Evolutionary conservation across 2,888 invertebrate genomes (phyloP).

Genomic region (Alitta virens): DNA sequence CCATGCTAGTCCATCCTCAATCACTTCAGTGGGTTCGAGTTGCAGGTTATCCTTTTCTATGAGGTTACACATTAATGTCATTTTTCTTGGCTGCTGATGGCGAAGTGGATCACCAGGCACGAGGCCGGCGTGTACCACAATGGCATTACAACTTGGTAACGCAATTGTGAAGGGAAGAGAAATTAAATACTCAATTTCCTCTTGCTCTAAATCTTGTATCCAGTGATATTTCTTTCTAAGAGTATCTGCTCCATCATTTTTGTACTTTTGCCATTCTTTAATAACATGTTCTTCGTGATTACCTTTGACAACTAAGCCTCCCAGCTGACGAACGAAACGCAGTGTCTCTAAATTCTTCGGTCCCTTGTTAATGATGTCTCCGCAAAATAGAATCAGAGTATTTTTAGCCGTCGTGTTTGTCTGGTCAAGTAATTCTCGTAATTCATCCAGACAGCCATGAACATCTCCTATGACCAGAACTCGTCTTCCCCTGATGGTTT

Average conservation of each 20-base stretch:
- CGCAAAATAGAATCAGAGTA: constrained; percentile 43
- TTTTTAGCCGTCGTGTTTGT: constrained; percentile 28
- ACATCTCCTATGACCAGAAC: constrained; percentile 55
- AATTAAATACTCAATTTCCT: constrained; percentile 44
- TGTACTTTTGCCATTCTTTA: constrained; percentile 1
- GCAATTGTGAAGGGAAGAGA: constrained; percentile 52
- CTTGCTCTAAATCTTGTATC: constrained; percentile 39
- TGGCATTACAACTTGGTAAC: constrained; percentile 43
- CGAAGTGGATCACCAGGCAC: constrained; percentile 44
- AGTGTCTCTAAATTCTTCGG: constrained; percentile 48
- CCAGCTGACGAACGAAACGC: constrained; percentile 28
- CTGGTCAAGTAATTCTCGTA: constrained; percentile 38
- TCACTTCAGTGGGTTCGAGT: constrained; percentile 29
- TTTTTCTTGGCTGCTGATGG: constrained; percentile 36
- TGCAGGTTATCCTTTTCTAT: constrained; percentile 32
- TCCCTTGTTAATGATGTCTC: constrained; percentile 56
- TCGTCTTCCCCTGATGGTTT: constrained; percentile 29
- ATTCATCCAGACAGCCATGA: constrained; percentile 55
- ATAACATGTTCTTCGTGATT: constrained; percentile 28
- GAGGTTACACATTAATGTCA: constrained; percentile 53
- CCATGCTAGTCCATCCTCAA: constrained; percentile 46
- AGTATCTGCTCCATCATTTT: background rate
- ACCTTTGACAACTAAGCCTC: constrained; percentile 19
- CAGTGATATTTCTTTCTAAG: constrained; percentile 38
- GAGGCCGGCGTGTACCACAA: constrained; percentile 54